A percentile compares a stretch with the other conserved stretches of the same genome.
These are phyloP conservation scores for Phragmatobia fuliginosa DNA, from an alignment of 2,888 invertebrate species.

Conservation along the genomic window DNA sequence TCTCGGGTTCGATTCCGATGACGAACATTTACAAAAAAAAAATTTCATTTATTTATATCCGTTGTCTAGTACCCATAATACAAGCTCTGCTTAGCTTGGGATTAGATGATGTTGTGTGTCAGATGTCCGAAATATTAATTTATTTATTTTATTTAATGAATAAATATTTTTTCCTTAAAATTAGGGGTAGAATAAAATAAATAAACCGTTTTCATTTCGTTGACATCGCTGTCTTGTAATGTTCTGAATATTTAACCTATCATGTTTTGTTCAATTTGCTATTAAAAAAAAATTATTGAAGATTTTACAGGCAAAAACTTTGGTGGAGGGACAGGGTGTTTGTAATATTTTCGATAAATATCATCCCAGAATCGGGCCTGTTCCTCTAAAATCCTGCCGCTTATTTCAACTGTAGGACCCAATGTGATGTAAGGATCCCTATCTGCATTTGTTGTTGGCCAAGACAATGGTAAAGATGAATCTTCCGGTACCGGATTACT, in stretches of 20 bases:
- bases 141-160: not conserved
- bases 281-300: not conserved
- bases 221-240: not conserved
- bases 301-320: not conserved
- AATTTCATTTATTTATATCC: too few relatives aligned
- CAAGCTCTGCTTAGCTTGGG: too few relatives aligned
- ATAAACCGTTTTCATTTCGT: not conserved
- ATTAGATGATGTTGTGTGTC: too few relatives aligned
- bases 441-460: constrained; percentile 9
- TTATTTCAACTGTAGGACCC: constrained; percentile 15
- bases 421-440: constrained; percentile 12
- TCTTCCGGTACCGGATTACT: constrained; percentile 14
- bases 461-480: constrained; percentile 9
- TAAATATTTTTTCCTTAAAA: not conserved
- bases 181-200: not conserved
- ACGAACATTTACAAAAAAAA: too few relatives aligned
- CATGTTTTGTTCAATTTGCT: not conserved
- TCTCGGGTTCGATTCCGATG: too few relatives aligned
- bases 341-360: constrained; percentile 14
- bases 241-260: not conserved
- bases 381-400: constrained; percentile 1
- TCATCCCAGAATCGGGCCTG: constrained; percentile 13
- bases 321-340: constrained; percentile 14
- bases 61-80: too few relatives aligned
- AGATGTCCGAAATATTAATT: too few relatives aligned